Conservation (phyloP, 2,888 invertebrate species). For the Papilio elwesi region DNA sequence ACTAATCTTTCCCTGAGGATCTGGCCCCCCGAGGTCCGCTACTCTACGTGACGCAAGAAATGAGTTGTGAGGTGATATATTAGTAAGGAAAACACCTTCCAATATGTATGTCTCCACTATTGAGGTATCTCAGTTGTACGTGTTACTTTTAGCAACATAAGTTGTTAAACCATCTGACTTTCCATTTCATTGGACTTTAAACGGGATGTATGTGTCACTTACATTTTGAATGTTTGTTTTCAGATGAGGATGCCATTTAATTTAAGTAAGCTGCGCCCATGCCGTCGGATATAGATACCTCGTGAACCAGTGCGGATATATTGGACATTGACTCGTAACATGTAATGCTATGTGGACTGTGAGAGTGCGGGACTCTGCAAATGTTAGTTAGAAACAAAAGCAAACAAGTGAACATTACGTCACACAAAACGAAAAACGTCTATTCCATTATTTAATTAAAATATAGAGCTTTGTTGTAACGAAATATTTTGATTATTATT, state of each 20-base stretch:
- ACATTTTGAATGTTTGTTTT: conserved; percentile 45
- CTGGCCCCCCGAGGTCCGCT: too few relatives aligned
- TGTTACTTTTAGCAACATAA: too few relatives aligned
- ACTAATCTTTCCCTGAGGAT: too few relatives aligned
- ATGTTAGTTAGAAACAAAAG: conserved; percentile 61
- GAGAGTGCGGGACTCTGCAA: conserved; percentile 56
- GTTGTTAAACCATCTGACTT: neutral
- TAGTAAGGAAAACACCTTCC: too few relatives aligned
- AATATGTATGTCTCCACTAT: too few relatives aligned
- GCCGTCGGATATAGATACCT: conserved; percentile 67
- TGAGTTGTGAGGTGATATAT: too few relatives aligned
- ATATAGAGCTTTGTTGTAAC: conserved; percentile 75
- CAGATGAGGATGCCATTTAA: conserved; percentile 83
- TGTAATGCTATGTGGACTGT: conserved; percentile 51
- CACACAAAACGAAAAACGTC: conserved; percentile 71
- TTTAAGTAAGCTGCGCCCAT: conserved; percentile 77
- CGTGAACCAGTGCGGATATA: conserved; percentile 68
- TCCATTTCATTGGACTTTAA: conserved; percentile 28
- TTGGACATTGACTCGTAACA: conserved; percentile 45
- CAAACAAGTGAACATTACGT: conserved; percentile 55
- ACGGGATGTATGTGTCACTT: neutral
- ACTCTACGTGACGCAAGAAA: too few relatives aligned
- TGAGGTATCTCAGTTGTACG: too few relatives aligned
- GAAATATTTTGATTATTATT: conserved; percentile 75
- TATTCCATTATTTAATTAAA: conserved; percentile 79